These are phyloP conservation scores for Cossypha heuglini DNA, from an alignment of 2,797 vertebrate genomes.

Conservation along the genomic window DNA sequence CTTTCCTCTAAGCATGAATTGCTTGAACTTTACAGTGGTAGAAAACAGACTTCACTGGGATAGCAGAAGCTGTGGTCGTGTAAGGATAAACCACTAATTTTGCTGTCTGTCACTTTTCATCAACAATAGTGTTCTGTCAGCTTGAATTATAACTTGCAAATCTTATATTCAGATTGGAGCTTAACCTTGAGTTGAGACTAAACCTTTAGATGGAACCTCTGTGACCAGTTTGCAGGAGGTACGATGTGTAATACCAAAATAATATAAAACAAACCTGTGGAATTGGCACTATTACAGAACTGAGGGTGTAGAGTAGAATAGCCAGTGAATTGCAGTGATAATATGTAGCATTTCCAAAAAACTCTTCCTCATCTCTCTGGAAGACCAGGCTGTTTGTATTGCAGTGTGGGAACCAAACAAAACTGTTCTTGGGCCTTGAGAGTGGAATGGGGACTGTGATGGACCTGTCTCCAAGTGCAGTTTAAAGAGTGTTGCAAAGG, in stretches of 20 bases:
- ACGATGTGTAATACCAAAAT: background rate
- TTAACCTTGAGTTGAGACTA: background rate
- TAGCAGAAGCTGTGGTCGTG: background rate
- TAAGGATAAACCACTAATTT: background rate
- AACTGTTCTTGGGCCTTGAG: background rate
- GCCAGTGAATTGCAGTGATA: background rate
- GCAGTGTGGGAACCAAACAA: background rate
- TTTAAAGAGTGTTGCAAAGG: background rate
- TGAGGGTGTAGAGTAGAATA: background rate
- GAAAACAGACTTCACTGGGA: background rate
- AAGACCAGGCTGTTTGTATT: background rate
- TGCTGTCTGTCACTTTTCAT: background rate
- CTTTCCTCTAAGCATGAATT: slow-evolving; percentile 31
- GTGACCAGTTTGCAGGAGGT: background rate
- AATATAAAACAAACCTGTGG: background rate
- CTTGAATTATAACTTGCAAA: background rate
- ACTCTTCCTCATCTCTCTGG: background rate
- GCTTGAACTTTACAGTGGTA: background rate
- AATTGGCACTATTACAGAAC: background rate
- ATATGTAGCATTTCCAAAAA: background rate
- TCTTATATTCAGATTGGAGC: background rate
- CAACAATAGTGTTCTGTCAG: background rate
- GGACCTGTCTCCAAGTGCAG: background rate
- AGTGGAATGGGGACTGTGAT: fast-evolving
- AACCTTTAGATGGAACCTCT: background rate